These are phyloP conservation scores for Podarcis raffonei DNA, from an alignment of 2,113 vertebrate genomes.

Conservation along the genomic window DNA sequence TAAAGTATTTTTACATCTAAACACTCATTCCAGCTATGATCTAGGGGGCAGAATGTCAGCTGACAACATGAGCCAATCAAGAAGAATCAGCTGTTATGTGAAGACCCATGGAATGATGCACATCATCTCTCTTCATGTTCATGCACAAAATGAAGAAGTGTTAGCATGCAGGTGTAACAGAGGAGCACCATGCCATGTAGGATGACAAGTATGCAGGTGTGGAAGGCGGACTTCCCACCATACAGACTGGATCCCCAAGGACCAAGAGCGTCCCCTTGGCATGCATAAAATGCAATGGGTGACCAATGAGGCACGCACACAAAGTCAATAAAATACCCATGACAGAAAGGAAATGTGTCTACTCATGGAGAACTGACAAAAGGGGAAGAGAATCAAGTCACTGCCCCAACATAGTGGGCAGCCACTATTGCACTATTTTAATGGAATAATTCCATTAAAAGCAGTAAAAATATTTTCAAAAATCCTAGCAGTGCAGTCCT, in stretches of 20 bases:
- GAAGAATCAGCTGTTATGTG: not conserved
- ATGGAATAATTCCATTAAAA: not conserved
- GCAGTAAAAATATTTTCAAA: not conserved
- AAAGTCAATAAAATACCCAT: not conserved
- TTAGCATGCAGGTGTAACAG: not conserved
- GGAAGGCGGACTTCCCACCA: not conserved
- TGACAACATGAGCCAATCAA: not conserved
- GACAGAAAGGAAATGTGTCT: not conserved
- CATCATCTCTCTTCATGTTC: not conserved
- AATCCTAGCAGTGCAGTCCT: too few species aligned
- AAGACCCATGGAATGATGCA: not conserved
- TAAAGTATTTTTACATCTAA: not conserved
- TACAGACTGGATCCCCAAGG: not conserved
- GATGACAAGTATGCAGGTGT: not conserved
- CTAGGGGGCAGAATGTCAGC: not conserved
- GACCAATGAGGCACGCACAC: not conserved
- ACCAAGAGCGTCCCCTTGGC: not conserved
- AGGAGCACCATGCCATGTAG: not conserved
- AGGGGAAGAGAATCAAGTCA: too few species aligned
- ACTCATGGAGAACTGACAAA: not conserved
- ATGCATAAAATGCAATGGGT: not conserved
- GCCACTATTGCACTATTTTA: not conserved
- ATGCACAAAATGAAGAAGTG: not conserved
- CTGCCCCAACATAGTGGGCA: too few species aligned
- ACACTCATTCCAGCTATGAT: not conserved